Percentiles rank a stretch among this genome's conserved stretches.
phyloP scores from a whole-genome alignment of 1,140 invertebrate genomes.

The Neocloeon triangulifer region DNA sequence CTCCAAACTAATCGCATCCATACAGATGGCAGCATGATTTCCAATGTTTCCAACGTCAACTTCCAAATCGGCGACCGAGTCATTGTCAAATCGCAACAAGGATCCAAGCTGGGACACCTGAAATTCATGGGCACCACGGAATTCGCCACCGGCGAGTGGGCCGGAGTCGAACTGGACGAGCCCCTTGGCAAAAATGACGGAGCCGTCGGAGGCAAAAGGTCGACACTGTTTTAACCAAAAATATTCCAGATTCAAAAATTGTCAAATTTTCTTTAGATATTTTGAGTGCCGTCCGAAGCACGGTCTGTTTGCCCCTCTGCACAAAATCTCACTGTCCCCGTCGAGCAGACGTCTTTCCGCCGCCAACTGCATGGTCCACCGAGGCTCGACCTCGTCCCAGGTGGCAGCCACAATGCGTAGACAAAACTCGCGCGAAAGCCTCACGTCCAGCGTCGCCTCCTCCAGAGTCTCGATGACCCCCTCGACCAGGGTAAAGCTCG shows the following conservation, averaged over 20 bases:
- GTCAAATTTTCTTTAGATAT: conserved; percentile 36
- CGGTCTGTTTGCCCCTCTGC: conserved; percentile 77
- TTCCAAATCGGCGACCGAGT: conserved; percentile 70
- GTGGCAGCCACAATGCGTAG: conserved; percentile 32
- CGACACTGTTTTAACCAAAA: too few relatives aligned
- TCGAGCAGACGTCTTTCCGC: conserved; percentile 39
- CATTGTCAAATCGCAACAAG: conserved; percentile 59
- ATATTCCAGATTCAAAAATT: too few relatives aligned
- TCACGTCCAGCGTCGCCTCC: conserved; percentile 48
- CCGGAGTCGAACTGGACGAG: conserved; percentile 84
- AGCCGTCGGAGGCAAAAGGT: conserved; percentile 68
- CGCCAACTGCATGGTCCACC: conserved; percentile 31
- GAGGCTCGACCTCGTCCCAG: conserved; percentile 18
- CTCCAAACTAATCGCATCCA: too few relatives aligned
- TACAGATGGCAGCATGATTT: too few relatives aligned
- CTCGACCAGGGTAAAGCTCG: conserved; percentile 36
- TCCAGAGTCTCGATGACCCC: conserved; percentile 26
- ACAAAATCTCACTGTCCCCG: conserved; percentile 65
- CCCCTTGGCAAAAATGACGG: conserved; percentile 90
- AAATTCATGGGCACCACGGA: conserved; percentile 66
- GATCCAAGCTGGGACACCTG: conserved; percentile 71
- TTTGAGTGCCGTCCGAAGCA: conserved; percentile 77
- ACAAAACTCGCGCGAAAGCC: conserved; percentile 63
- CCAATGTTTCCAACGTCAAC: too few relatives aligned
- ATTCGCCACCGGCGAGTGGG: conserved; percentile 82